Evolutionary conservation across 2,113 vertebrate species (phyloP).

Genomic region (Chloropsis hardwickii): DNA sequence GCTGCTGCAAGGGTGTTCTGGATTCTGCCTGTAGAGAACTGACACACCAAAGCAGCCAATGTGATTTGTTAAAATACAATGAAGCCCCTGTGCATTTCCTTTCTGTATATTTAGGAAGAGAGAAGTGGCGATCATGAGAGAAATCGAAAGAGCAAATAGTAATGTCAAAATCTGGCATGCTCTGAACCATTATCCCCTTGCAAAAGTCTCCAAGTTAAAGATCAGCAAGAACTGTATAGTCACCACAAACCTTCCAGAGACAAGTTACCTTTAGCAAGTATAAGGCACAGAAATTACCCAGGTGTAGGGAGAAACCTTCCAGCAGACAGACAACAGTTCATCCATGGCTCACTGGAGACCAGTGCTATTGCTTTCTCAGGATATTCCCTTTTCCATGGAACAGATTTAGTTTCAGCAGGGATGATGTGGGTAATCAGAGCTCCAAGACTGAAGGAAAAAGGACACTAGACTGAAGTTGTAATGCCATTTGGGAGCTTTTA

Average conservation of each 20-base stretch:
- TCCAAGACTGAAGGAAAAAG: background rate
- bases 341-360: background rate
- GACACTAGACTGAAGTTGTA: background rate
- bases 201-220: background rate
- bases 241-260: background rate
- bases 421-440: background rate
- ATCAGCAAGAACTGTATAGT: background rate
- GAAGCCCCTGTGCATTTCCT: background rate
- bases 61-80: background rate
- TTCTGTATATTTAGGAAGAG: background rate
- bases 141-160: background rate
- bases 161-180: background rate
- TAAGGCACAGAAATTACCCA: slow-evolving; percentile 50
- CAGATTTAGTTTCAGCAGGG: background rate
- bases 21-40: background rate
- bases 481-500: background rate
- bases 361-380: background rate
- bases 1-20: background rate
- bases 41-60: background rate
- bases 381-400: background rate
- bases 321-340: background rate
- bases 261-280: background rate
- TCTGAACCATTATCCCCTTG: background rate
- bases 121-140: background rate
- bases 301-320: background rate